Conservation (phyloP, 2,113 vertebrate genomes). For the Willisornis vidua region DNA sequence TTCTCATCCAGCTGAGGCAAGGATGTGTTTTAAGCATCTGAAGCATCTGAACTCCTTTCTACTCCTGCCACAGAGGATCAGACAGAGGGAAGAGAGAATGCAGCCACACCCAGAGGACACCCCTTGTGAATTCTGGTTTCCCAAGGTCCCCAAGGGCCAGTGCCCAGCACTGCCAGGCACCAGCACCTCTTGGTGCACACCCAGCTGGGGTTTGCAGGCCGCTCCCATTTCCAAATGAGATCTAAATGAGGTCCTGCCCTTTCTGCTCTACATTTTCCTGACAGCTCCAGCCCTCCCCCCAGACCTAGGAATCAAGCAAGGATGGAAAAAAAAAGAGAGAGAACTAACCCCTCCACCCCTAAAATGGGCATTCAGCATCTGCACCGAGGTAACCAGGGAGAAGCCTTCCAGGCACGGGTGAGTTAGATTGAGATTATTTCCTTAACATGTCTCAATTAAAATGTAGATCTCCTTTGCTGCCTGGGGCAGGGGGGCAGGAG, state of each 20-base stretch:
- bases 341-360: background rate
- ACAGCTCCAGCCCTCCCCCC: background rate
- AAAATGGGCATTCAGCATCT: background rate
- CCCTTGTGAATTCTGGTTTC: background rate
- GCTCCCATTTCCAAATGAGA: background rate
- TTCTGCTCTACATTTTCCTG: background rate
- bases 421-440: slow-evolving; percentile 27
- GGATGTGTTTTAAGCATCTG: background rate
- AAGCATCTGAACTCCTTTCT: background rate
- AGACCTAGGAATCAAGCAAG: background rate
- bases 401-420: slow-evolving; percentile 13
- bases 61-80: background rate
- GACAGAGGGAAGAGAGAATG: background rate
- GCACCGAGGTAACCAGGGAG: background rate
- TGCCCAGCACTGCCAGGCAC: background rate
- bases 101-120: background rate
- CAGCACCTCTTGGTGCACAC: background rate
- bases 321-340: background rate
- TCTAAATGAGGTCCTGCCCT: background rate
- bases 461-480: slow-evolving; percentile 40
- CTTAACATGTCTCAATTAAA: slow-evolving; percentile 52
- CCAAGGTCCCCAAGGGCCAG: too few species aligned
- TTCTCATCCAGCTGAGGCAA: background rate
- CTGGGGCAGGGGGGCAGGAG: slow-evolving; percentile 33
- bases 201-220: background rate